Percentiles rank a stretch among this genome's conserved stretches.
Evolutionary conservation across 2,113 vertebrate genomes (phyloP).

Genomic region (Embiotoca jacksoni): DNA sequence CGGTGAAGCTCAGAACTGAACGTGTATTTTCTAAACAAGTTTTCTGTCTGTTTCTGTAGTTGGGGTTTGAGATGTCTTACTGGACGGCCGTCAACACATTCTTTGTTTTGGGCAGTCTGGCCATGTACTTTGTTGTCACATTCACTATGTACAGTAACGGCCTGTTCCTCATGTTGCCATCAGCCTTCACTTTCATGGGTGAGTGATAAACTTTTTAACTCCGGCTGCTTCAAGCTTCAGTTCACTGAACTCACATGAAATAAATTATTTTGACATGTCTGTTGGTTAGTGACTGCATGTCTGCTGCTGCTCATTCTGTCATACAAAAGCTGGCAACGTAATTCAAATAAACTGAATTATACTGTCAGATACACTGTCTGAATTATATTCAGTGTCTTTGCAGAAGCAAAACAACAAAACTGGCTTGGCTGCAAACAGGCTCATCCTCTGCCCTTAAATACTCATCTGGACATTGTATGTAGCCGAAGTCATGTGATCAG

Average conservation of each 20-base stretch:
- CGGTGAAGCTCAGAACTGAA: too few relatives aligned
- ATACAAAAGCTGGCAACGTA: too few relatives aligned
- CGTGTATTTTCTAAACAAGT: not conserved
- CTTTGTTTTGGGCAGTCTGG: constrained; percentile 94
- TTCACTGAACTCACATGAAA: too few relatives aligned
- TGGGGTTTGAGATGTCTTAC: constrained; percentile 92
- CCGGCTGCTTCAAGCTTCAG: not conserved
- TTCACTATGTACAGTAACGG: constrained; percentile 94
- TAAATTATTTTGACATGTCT: too few relatives aligned
- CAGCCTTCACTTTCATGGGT: constrained; percentile 92
- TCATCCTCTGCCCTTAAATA: too few relatives aligned
- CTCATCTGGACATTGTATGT: too few relatives aligned
- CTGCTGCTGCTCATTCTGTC: not conserved
- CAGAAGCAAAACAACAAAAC: too few relatives aligned
- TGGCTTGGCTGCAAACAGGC: too few relatives aligned
- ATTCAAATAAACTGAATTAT: too few relatives aligned
- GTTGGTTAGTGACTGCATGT: not conserved
- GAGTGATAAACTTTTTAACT: constrained; percentile 57
- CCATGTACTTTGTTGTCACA: constrained; percentile 91
- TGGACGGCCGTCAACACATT: constrained; percentile 95
- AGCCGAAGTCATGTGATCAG: too few relatives aligned
- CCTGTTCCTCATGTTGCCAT: constrained; percentile 86
- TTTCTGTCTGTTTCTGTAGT: constrained; percentile 70
- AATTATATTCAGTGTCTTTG: too few relatives aligned
- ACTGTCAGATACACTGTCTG: too few relatives aligned